Evolutionary conservation across 2,888 invertebrate genomes (phyloP), one percentile per base, ranked within the genome.

Genomic region (Xylota segnis): DNA sequence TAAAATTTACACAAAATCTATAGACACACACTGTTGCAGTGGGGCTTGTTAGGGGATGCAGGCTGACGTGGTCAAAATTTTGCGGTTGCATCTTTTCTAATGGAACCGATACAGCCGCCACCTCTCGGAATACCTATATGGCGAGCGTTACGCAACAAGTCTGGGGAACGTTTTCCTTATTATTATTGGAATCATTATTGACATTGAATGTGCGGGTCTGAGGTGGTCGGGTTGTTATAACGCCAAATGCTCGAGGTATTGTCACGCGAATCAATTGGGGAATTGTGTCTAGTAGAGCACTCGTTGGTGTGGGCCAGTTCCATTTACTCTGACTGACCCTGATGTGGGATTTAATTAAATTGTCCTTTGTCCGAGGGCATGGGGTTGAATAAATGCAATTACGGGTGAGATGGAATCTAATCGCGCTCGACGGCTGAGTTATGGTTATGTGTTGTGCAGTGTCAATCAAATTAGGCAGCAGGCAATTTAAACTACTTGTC

Each of bases 301-400:
- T n/a, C 10, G 10, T 23, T 23, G 34, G 6, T 34, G 5, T 32
- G n/a, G 54, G 14, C 4, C 4, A 16, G 16, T 14, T 23, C 50
- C 50, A 50, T 50, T 50, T 23, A 23, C 12, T 23, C 4, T 52
- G 29, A 61, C 2, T 23, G 14, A 10, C 23, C 29, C 34, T 9
- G 45, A 4, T 10, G 23, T 54, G 47, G 32, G 58, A 47, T 70
- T 70, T 47, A 70, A 70, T 70, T 70, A 58, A 45, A 34, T n/a
- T 29, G 58, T 14, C 70, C 10, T 43, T 70, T 70, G 70, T 70
- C 9, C 6, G 34, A n/a, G 32, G n/a, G 18, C 43, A 70, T 58
- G 29, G 32, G 23, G 58, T 70, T 34, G 58, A 70, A 47, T 70
- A 27, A 47, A 45, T 58, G 58, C 58, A 70, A 70, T 70, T 58